Base-by-base conservation (phyloP, 2,888 invertebrate species). In the Tillus elongatus region DNA sequence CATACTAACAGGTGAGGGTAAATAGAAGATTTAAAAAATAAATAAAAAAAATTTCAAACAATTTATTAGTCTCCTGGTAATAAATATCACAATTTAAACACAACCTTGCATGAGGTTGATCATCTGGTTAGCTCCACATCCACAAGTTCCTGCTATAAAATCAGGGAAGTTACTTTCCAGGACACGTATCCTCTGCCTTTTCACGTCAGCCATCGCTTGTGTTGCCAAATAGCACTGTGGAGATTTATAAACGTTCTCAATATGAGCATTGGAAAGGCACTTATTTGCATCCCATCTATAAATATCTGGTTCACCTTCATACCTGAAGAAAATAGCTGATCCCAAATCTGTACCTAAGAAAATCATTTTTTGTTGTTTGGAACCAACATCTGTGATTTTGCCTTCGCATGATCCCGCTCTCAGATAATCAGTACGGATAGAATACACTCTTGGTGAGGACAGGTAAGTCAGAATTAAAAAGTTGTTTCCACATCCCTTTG, bases 161-260 rank as follows among this genome's bases (percentile, higher is more conserved):
- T 79, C 77, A 35, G 73, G 74, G 67, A 79, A 77, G 57, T 79
- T 79, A 49, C 75, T 75, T 53, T 78, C 79, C 45, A 79, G 59
- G 8, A 72, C 70, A 75, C 79, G 75, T 72, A 78, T 74, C 31
- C 72, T 66, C 12, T 50, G 49, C 15, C 68, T 68, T 55, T 71
- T 74, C 50, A 68, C 71, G 4, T 75, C 77, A 0, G 75, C 71
- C 15, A 74, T 63, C 2, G 71, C 77, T 49, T 75, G 75, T 0
- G 79, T 79, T 16, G 77, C 68, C 30, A 78, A 59, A 19, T 73
- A 68, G 49, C 74, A 75, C 15, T 73, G 72, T 35, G 67, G 69
- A n/a, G 74, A 74, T 15, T 66, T 68, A 47, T 77, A 73, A 3
- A 76, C 75, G 43, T 74, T 63, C 28, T 72, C 53, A 51, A 75